Percentiles rank a stretch among this genome's conserved stretches.
phyloP scores from a whole-genome alignment of 1,140 invertebrate species.

The Tetramorium alpestre region DNA sequence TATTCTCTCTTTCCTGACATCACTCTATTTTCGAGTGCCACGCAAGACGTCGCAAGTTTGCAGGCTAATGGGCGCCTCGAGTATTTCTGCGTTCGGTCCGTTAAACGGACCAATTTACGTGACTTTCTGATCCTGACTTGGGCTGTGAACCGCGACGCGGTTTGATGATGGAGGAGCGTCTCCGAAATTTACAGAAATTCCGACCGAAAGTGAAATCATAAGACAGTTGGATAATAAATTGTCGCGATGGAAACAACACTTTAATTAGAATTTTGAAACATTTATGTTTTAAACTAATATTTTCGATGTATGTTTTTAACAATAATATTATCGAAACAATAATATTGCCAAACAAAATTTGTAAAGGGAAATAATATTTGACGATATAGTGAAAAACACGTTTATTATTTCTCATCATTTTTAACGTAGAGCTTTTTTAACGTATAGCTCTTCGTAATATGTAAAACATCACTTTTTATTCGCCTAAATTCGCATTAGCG shows the following conservation, averaged over 20 bases:
- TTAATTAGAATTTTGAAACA: neutral
- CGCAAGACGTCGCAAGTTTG: constrained; percentile 46
- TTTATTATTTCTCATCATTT: neutral
- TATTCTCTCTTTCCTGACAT: neutral
- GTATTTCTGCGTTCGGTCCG: constrained; percentile 56
- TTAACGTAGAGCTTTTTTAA: neutral
- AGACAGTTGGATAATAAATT: constrained; percentile 3
- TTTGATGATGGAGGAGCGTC: constrained; percentile 15
- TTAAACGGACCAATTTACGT: constrained; percentile 57
- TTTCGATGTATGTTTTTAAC: neutral
- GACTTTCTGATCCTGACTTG: constrained; percentile 47
- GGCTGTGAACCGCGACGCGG: constrained; percentile 15
- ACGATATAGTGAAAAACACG: neutral
- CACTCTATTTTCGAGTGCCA: constrained; percentile 47
- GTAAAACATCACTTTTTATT: neutral
- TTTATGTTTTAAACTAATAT: neutral
- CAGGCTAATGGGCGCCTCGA: constrained; percentile 41
- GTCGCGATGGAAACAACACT: neutral
- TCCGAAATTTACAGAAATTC: constrained; percentile 27
- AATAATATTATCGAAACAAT: neutral
- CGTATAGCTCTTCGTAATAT: neutral
- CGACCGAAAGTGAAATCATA: neutral
- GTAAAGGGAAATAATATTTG: neutral
- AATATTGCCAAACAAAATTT: neutral
- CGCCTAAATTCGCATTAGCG: neutral